These are phyloP conservation scores for Ditylenchus dipsaci DNA, from an alignment of 1,140 invertebrate species.

Conservation along the genomic window DNA sequence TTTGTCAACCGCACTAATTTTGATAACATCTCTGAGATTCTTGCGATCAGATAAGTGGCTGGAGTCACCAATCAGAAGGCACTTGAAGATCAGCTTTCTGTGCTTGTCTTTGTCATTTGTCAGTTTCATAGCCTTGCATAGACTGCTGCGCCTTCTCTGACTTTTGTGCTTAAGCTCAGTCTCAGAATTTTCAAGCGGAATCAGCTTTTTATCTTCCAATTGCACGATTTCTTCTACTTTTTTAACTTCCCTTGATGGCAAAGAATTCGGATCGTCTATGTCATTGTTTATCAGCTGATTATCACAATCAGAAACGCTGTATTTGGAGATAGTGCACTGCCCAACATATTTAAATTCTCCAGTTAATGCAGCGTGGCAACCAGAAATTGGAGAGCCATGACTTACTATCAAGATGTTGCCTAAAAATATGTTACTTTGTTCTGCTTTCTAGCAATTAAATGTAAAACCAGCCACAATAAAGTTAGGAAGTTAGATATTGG, in stretches of 20 bases:
- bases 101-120: background rate
- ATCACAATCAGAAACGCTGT: background rate
- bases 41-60: conserved; percentile 32
- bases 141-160: background rate
- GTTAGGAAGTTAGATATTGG: background rate
- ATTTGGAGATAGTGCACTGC: conserved; percentile 43
- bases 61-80: conserved; percentile 19
- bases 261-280: background rate
- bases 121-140: background rate
- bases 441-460: background rate
- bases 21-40: conserved; percentile 8
- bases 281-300: background rate
- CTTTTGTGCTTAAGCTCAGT: background rate
- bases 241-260: background rate
- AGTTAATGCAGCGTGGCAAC: conserved; percentile 22
- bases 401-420: conserved; percentile 42
- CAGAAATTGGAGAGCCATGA: conserved; percentile 43
- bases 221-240: background rate
- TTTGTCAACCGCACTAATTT: too few species aligned
- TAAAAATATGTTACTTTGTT: conserved; percentile 1
- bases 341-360: conserved; percentile 33
- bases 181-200: background rate
- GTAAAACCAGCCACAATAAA: background rate
- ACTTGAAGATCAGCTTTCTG: conserved; percentile 18
- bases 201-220: conserved; percentile 3